Base-by-base conservation (phyloP, 2,888 invertebrate species). In the Lepidocyrtoides sp. region DNA sequence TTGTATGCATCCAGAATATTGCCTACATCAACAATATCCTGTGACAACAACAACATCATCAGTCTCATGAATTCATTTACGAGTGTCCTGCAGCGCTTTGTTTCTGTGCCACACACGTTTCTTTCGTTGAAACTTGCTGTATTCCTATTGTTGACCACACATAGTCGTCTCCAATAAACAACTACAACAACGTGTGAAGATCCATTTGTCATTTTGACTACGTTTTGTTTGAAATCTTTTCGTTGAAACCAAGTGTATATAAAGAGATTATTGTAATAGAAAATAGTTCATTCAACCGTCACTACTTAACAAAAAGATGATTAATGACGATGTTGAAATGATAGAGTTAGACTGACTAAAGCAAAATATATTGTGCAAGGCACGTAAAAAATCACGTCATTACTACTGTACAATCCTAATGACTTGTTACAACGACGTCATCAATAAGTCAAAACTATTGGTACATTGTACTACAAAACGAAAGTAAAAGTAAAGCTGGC, bases 321-420 rank as follows among this genome's bases (percentile, higher is more conserved):
- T 81, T 81, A 60, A 81, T 81, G 81, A 81, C 41, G 36, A 60
- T 81, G 81, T 36, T 81, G 81, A 81, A 81, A 81, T 81, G 60
- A 41, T 60, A 57, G 81, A 32, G 17, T 41, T 23, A 60, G 57
- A 41, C 60, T 81, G 81, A 81, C 57, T 81, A 17, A 81, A n/a
- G 32, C 60, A 36, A 36, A 4, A 36, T 14, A 29, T 77, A 48
- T 77, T 77, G 77, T 77, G 77, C 51, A 77, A 77, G 51, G 77
- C 60, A 81, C 7, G 8, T 17, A 41, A 60, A 81, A n/a, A 60
- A 81, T 41, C 5, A 60, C 4, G 20, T 36, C 17, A 48, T n/a
- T 17, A 41, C n/a, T 77, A 77, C 48, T 51, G 29, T 20, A 81
- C 81, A 81, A 81, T 81, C 26, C 4, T 57, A 75, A 75, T 51